These are phyloP conservation scores for Sympetrum striolatum DNA, from an alignment of 2,888 invertebrate species.

Conservation along the genomic window DNA sequence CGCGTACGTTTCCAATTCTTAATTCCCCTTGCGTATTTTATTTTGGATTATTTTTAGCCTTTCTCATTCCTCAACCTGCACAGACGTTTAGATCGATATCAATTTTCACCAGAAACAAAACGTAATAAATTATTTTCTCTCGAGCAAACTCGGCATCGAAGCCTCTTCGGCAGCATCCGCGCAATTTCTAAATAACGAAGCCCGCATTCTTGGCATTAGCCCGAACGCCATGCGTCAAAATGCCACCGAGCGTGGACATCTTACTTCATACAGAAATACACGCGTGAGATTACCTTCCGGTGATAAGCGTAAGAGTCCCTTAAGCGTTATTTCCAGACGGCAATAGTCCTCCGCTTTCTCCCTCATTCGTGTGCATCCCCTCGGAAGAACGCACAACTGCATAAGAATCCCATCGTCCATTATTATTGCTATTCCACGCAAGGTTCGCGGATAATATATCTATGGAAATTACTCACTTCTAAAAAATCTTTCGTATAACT, in stretches of 20 bases:
- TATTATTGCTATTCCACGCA: background rate
- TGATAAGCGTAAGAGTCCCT: background rate
- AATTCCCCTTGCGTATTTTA: too few species aligned
- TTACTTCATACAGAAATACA: background rate
- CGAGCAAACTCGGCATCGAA: too few species aligned
- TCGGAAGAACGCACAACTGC: background rate
- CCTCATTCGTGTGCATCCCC: background rate
- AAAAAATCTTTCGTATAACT: slow-evolving; percentile 3
- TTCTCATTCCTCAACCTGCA: too few species aligned
- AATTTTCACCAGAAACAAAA: too few species aligned
- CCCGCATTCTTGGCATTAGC: background rate
- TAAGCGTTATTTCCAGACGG: background rate
- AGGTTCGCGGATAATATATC: background rate
- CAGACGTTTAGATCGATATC: too few species aligned
- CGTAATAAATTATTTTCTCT: too few species aligned
- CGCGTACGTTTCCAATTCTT: too few species aligned
- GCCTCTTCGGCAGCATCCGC: too few species aligned
- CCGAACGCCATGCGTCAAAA: background rate
- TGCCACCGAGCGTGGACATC: background rate
- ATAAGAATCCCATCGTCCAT: background rate
- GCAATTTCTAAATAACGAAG: background rate
- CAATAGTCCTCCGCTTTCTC: background rate
- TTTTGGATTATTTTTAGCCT: too few species aligned
- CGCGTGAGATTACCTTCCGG: background rate
- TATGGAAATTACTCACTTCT: background rate